Conservation (phyloP, 2,888 invertebrate genomes). For the Balanococcus diminutus region DNA sequence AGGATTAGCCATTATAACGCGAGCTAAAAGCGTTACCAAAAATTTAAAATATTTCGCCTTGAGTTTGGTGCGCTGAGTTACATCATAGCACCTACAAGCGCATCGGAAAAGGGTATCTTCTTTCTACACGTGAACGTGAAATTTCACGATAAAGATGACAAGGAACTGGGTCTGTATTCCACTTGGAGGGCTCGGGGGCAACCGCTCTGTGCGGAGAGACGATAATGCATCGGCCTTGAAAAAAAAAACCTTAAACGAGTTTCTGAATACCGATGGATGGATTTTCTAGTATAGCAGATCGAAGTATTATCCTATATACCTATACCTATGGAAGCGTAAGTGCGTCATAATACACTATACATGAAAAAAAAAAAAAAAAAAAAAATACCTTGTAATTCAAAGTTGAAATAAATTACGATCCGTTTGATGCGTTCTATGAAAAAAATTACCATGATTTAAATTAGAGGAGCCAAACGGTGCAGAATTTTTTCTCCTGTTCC, state of each 20-base stretch:
- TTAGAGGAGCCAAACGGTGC: slow-evolving; percentile 10
- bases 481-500: neutral
- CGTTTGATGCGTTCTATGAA: slow-evolving; percentile 3
- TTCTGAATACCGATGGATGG: neutral
- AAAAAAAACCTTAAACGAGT: slow-evolving; percentile 32
- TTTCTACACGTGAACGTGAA: neutral
- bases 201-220: neutral
- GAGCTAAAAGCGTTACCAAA: neutral
- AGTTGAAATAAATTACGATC: slow-evolving; percentile 2
- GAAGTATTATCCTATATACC: neutral
- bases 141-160: slow-evolving; percentile 14
- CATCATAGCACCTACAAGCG: neutral
- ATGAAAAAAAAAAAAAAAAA: slow-evolving; percentile 30
- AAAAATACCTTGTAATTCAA: slow-evolving; percentile 28
- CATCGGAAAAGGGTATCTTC: neutral
- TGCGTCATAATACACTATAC: neutral
- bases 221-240: slow-evolving; percentile 31
- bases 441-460: neutral
- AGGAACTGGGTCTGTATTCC: slow-evolving; percentile 14
- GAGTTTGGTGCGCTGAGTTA: too few species aligned
- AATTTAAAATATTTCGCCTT: slow-evolving; percentile 19
- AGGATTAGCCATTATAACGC: neutral
- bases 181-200: neutral
- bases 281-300: neutral
- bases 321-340: neutral